These are phyloP conservation scores for Aphelenchoides fujianensis DNA, from an alignment of 1,140 invertebrate genomes.

Conservation along the genomic window DNA sequence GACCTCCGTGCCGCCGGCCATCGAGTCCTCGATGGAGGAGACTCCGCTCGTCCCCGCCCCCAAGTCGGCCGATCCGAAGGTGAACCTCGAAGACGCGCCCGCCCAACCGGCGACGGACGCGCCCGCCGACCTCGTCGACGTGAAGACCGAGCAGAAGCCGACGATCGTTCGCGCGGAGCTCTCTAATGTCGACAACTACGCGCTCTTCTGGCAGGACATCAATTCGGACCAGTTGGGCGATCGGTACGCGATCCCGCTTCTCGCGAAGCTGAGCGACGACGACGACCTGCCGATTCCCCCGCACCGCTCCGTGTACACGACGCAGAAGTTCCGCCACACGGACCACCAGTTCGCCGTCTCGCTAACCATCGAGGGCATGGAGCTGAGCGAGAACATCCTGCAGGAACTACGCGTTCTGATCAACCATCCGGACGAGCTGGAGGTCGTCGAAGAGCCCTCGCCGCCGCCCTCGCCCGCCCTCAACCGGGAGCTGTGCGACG, in stretches of 20 bases:
- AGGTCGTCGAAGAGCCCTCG: slow-evolving; percentile 1
- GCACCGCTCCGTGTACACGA: not conserved
- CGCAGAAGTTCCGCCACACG: not conserved
- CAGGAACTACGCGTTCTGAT: not conserved
- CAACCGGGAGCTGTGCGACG: slow-evolving; percentile 8
- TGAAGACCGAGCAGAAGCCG: not conserved
- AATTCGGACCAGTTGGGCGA: slow-evolving; percentile 1
- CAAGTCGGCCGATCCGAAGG: not conserved
- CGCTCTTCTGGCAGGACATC: slow-evolving; percentile 5
- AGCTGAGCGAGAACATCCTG: not conserved
- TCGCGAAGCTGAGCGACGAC: not conserved
- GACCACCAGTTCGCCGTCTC: not conserved
- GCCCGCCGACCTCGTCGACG: not conserved
- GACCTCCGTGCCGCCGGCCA: not conserved
- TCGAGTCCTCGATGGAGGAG: not conserved
- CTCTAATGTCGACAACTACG: slow-evolving; percentile 7
- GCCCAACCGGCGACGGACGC: not conserved
- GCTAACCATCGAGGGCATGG: not conserved
- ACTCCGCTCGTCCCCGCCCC: not conserved
- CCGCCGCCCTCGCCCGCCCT: not conserved
- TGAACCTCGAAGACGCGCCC: not conserved
- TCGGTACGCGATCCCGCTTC: not conserved
- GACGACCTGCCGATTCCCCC: not conserved
- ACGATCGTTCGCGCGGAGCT: not conserved
- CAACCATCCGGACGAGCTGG: not conserved